Evolutionary conservation across 2,888 invertebrate species (phyloP), one percentile per base, ranked within the genome.

Genomic region (Phortica magna): DNA sequence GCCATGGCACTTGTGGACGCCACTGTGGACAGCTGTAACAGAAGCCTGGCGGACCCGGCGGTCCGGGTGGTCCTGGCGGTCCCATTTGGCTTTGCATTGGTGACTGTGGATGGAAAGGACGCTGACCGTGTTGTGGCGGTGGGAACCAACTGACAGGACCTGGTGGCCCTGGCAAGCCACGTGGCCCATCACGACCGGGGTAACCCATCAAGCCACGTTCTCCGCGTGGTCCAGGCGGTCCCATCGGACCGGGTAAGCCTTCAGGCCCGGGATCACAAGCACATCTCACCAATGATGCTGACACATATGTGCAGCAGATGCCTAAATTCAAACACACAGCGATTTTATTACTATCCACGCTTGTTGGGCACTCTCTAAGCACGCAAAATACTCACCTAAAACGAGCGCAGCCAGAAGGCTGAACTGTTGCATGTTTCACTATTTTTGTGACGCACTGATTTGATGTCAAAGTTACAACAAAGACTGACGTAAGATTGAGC

Each of bases 1-100:
- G 74, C 59, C 77, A 55, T 7, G 31, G 70, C 5, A 75, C 75
- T 31, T 31, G 31, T 61, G 76, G 61, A 17, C 43, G 41, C 3
- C 79, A 19, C 2, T 41, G 75, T 2, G 85, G 85, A n/a, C 85
- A 85, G 31, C 83, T 87, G 10, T 86, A 87, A 41, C 85, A 85
- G 55, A 79, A 83, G 41, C 85, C 87, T 5, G 88, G 88, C 0
- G 86, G 81, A n/a, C 87, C 87, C 0, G 87, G 87, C 6, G 87
- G 87, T 14, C 85, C 85, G 0, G 85, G 85, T 22, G 83, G n/a
- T 0, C 85, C 85, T 6, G 83, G 73, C 0, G 86, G 88, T 7
- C 85, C 85, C 1, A 79, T 77, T 0, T 83, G 41, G 14, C 84
- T 76, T 0, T 73, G 76, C 6, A 80, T 71, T 77, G 14, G 73